Base-by-base conservation (phyloP, 2,888 invertebrate species). In the Pilophorus perplexus region DNA sequence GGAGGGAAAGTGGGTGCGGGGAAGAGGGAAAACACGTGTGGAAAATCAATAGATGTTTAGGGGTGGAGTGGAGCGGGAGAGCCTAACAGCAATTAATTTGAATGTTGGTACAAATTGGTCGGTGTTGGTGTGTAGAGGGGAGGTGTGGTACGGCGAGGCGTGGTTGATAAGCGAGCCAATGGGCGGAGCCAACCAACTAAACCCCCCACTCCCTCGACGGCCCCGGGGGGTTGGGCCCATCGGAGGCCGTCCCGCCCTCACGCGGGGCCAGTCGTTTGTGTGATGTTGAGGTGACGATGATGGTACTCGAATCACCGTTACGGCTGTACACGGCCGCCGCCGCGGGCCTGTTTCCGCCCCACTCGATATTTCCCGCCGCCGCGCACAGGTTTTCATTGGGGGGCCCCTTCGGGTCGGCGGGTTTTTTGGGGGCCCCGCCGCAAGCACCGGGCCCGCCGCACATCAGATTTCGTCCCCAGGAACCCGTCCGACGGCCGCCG, bases 381-480 rank as follows among this genome's bases (percentile, higher is more conserved):
- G 72, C 72, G 10, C 69, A 70, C 44, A 54, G 72, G 44, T 72
- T 72, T 71, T 71, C 64, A 66, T 67, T 14, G 72, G 60, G 46
- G 10, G 40, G 62, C 62, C 64, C 52, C 2, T 64, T 54, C 65
- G 64, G 64, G n/a, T 20, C 50, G 16, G 54, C 25, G 20, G 71
- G 69, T 72, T 77, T 69, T 75, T 76, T 78, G 8, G 79, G 78
- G 69, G 75, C 77, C 71, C 71, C 74, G 69, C 72, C 66, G 73
- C 72, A 66, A 72, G 67, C 59, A 69, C 79, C 72, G 80, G 80
- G 66, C 65, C 72, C 48, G 55, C 25, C 57, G 60, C 46, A 69
- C 57, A 8, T 67, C 68, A 55, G 60, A 46, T 46, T 59, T 55
- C 48, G 50, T 28, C 65, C 62, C 20, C 60, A 65, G 64, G 62